Base-by-base conservation (phyloP, 35 echinoderm and acorn worm genomes). In the Apostichopus parvimensis region DNA sequence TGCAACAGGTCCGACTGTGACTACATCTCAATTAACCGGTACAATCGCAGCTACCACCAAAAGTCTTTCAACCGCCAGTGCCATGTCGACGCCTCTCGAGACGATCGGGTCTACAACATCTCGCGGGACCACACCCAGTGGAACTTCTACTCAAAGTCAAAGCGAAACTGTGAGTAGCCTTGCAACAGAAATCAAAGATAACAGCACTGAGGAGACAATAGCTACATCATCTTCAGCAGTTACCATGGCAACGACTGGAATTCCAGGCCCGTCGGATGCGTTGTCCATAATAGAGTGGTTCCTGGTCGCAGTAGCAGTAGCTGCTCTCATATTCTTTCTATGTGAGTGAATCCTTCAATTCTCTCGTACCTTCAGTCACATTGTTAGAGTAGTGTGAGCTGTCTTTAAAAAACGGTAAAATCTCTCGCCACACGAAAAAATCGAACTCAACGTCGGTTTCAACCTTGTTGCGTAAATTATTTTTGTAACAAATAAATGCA, bases 261-360 rank as follows among this genome's bases (percentile, higher is more conserved):
- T 11, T 10, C 64, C 64, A 14, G 18, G 18, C 64, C 34, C 34
- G 2, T 14, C 64, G 10, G 64, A 68, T 18, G 18, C 21, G 5
- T 53, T 82, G 11, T 82, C 79, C 6, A 56, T 82, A 17, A 56
- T 82, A 34, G 34, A 82, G 11, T 82, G 79, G 79, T 82, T 82
- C 55, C 79, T 82, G 10, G 15, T 82, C n/a, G 79, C 79, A 82
- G 79, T 82, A 56, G 79, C 79, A 82, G 45, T 82, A 11, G 79
- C 79, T 8, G 79, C 79, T 82, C 0, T 82, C n/a, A 82, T 82
- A 54, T 82, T 82, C 79, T 82, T 82, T 54, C 34, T 82, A 18
- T 82, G 79, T 82, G 54, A 82, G 79, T 82, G 52, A 4, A 14
- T 45, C 34, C 0, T 45, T 45, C 34, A 45, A 45, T 4, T 45